Percentiles rank a stretch among this genome's conserved stretches.
Evolutionary conservation across 2,797 vertebrate genomes (phyloP).

Genomic region (Oreochromis mossambicus): DNA sequence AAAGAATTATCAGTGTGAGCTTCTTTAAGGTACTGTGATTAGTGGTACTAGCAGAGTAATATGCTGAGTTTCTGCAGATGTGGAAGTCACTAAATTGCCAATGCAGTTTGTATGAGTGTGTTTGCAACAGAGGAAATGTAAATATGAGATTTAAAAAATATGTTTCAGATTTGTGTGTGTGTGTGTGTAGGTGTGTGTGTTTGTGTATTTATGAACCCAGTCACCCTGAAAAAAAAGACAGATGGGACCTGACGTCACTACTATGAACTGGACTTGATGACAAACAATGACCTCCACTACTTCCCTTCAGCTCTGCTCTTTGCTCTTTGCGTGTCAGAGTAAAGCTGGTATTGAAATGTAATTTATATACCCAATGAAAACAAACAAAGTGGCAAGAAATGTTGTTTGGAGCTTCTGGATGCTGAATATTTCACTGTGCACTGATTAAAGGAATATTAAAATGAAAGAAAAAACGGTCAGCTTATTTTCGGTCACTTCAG

Average conservation of each 20-base stretch:
- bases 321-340: neutral
- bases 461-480: neutral
- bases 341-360: neutral
- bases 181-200: neutral
- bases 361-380: neutral
- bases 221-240: conserved; percentile 33
- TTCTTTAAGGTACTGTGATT: neutral
- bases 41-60: neutral
- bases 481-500: neutral
- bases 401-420: neutral
- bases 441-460: neutral
- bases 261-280: conserved; percentile 43
- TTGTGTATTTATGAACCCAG: conserved; percentile 28
- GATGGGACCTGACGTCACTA: conserved; percentile 16
- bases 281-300: conserved; percentile 33
- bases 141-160: neutral
- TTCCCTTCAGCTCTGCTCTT: conserved; percentile 36
- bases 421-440: neutral
- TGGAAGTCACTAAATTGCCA: neutral
- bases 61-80: neutral
- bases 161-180: neutral
- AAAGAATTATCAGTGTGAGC: neutral
- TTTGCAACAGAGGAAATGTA: neutral
- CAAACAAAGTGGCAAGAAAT: neutral
- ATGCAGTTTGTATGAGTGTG: neutral